Evolutionary conservation across 1,140 invertebrate genomes (phyloP).

Genomic region (Caenorhabditis briggsae): DNA sequence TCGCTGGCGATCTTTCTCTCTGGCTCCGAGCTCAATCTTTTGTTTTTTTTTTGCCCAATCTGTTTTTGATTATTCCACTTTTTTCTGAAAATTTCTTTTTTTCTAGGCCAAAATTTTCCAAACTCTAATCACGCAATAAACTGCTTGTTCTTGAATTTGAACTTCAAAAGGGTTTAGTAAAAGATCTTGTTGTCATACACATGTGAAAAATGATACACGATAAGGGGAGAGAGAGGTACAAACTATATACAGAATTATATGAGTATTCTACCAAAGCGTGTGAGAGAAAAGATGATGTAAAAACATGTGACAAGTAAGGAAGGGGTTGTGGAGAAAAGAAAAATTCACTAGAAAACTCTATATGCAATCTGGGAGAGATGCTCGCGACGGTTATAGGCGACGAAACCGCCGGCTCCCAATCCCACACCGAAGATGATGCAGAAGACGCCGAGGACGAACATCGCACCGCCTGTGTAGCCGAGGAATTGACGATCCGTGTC

Average conservation of each 20-base stretch:
- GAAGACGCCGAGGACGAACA: conserved; percentile 67
- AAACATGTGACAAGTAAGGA: background rate
- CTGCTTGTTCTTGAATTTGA: too few species aligned
- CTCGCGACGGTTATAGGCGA: conserved; percentile 43
- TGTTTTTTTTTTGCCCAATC: background rate
- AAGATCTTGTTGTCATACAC: too few species aligned
- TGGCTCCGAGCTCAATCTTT: conserved; percentile 47
- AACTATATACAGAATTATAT: too few species aligned
- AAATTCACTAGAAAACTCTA: conserved; percentile 65
- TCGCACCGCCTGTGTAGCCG: conserved; percentile 66
- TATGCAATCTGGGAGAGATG: conserved; percentile 63
- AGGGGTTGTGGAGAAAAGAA: background rate
- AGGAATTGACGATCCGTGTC: conserved; percentile 13
- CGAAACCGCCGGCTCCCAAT: conserved; percentile 56
- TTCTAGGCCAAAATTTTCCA: conserved; percentile 26
- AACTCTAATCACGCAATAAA: too few species aligned
- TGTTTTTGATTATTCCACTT: background rate
- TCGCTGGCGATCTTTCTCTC: conserved; percentile 6
- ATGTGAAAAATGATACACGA: too few species aligned
- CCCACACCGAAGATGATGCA: conserved; percentile 58
- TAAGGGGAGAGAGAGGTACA: too few species aligned
- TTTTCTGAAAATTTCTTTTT: background rate
- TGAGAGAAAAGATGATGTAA: background rate
- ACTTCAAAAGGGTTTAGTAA: too few species aligned
- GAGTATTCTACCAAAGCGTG: too few species aligned